Base-by-base conservation (phyloP, 2,888 invertebrate genomes). In the Cheilosia soror region DNA sequence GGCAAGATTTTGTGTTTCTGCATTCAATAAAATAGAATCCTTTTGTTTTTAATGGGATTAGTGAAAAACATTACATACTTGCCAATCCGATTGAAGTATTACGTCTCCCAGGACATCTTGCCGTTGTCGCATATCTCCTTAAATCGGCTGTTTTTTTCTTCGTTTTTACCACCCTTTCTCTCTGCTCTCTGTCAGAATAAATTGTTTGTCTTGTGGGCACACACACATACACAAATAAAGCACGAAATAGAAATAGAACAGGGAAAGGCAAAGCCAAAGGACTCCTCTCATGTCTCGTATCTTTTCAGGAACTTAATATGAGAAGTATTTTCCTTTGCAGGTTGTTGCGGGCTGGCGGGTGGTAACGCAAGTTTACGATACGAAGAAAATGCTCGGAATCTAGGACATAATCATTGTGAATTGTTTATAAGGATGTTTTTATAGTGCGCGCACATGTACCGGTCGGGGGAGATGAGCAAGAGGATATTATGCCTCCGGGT, bases 341-440 rank as follows among this genome's bases (percentile, higher is more conserved):
- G 53, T 68, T 73, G 58, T 68, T 60, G 37, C 51, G 62, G 62
- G 20, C 20, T 20, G 20, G 1, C 20, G 20, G 20, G 20, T 20
- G 20, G 55, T 42, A 57, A 62, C 15, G 29, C 29, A 51, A 33
- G 63, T 55, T 73, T 63, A 53, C 53, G 62, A 78, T 68, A 72
- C 66, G 49, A 57, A 62, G 62, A 62, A 78, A 60, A 55, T 72
- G 47, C 57, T 63, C 42, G 83, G 83, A 83, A 83, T 83, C 83
- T 83, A 73, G 83, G 73, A 79, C 83, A 83, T 79, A 78, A 83
- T 83, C 78, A 83, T 83, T 78, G 79, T 78, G 68, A 73, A 73
- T 83, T 83, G 78, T 78, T 83, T 78, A 62, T 33, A 78, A 83
- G 71, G 68, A 78, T 57, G 63, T 78, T 66, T 72, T 60, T 77